phyloP scores from a whole-genome alignment of 2,797 vertebrate genomes.

The Pelodytes ibericus region DNA sequence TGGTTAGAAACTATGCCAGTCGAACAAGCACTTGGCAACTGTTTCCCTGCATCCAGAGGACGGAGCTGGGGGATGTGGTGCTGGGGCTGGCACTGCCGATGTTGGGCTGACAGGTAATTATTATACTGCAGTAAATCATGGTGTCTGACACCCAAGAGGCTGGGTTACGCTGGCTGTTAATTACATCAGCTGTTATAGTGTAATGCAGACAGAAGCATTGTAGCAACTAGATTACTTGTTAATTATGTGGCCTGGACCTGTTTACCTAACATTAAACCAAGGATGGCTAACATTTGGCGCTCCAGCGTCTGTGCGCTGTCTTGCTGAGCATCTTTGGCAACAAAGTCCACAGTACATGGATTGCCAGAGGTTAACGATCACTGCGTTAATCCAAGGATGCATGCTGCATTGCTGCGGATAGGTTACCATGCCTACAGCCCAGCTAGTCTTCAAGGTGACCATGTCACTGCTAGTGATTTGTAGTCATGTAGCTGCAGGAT shows the following conservation, averaged over 20 bases:
- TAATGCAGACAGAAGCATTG: background rate
- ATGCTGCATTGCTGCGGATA: background rate
- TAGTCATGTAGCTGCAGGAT: too few relatives aligned
- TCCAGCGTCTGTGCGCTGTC: too few relatives aligned
- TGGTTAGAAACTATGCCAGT: conserved; percentile 12
- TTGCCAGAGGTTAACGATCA: too few relatives aligned
- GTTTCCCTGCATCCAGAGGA: conserved; percentile 22
- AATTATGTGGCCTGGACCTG: conserved; percentile 15
- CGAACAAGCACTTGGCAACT: conserved; percentile 8
- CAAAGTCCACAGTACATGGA: too few relatives aligned
- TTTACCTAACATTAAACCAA: background rate
- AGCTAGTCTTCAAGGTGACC: background rate
- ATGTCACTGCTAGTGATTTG: background rate
- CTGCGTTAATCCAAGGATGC: background rate
- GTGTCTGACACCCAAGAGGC: background rate
- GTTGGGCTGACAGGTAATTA: conserved; percentile 40
- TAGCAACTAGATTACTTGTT: background rate
- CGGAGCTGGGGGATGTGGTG: conserved; percentile 39
- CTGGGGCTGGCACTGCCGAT: conserved; percentile 26
- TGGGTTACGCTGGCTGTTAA: background rate
- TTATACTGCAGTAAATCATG: background rate
- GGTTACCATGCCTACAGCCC: background rate
- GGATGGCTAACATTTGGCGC: too few relatives aligned
- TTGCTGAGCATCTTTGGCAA: too few relatives aligned
- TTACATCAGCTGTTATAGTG: background rate